These are phyloP conservation scores for Myiozetetes cayanensis DNA, from an alignment of 2,113 vertebrate genomes.

Conservation along the genomic window DNA sequence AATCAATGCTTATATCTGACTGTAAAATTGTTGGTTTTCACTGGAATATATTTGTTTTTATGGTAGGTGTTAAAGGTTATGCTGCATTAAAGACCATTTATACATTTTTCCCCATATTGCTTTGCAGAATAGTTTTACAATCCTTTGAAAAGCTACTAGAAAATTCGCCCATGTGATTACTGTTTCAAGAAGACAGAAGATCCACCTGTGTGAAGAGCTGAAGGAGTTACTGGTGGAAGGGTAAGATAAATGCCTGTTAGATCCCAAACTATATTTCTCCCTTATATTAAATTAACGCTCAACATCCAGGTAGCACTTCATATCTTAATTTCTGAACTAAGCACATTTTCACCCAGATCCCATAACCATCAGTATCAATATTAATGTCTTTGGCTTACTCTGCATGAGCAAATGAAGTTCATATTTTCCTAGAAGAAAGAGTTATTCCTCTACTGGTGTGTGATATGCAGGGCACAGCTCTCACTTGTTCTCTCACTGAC, in stretches of 20 bases:
- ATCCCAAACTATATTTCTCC: neutral
- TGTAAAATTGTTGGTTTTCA: neutral
- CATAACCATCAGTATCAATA: neutral
- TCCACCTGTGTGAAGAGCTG: neutral
- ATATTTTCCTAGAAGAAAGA: neutral
- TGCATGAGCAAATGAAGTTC: neutral
- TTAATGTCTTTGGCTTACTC: neutral
- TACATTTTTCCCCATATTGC: neutral
- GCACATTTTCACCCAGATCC: neutral
- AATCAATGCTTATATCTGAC: neutral
- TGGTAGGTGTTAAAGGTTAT: neutral
- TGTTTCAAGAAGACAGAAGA: neutral
- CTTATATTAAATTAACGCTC: neutral
- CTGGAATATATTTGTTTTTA: neutral
- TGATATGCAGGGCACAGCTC: neutral
- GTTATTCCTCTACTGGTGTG: rapidly evolving
- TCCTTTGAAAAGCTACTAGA: neutral
- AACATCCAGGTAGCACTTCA: neutral
- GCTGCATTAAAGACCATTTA: neutral
- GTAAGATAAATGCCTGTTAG: neutral
- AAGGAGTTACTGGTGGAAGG: neutral
- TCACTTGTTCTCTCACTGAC: rapidly evolving
- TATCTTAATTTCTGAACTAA: neutral
- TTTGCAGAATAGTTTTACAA: neutral
- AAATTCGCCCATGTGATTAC: neutral